Evolutionary conservation across 2,888 invertebrate genomes (phyloP).

Genomic region (Lacanobia oleracea): DNA sequence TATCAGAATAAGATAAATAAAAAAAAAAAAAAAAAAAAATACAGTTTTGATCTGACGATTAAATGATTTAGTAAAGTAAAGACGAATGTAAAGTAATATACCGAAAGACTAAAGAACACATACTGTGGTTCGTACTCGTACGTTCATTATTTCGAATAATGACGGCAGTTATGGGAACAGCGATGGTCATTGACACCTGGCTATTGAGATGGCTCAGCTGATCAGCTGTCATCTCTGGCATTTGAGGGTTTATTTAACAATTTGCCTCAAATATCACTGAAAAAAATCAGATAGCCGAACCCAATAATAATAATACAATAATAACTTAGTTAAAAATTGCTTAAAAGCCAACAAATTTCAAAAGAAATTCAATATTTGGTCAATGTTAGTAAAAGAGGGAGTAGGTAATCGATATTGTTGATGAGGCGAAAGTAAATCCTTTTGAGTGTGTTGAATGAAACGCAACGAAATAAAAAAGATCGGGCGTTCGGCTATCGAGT

Average conservation of each 20-base stretch:
- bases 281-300: no score
- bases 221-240: neutral
- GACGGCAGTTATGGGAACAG: slow-evolving; percentile 8
- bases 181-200: neutral
- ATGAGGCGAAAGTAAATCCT: slow-evolving; percentile 65
- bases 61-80: no score
- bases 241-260: slow-evolving; percentile 2
- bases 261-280: no score
- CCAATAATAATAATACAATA: no score
- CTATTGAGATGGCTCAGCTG: no score
- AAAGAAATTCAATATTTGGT: slow-evolving; percentile 4
- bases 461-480: slow-evolving; percentile 75
- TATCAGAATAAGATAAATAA: neutral
- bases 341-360: slow-evolving; percentile 6
- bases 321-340: neutral
- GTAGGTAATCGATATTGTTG: slow-evolving; percentile 52
- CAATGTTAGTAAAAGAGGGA: neutral
- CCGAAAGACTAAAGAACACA: no score
- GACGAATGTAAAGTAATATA: no score
- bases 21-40: no score
- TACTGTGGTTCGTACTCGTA: slow-evolving; percentile 21
- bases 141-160: slow-evolving; percentile 1
- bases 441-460: slow-evolving; percentile 69
- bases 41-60: no score
- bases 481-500: slow-evolving; percentile 59